A percentile compares a stretch with the other conserved stretches of the same genome.
Evolutionary conservation across 1,140 invertebrate genomes (phyloP).

Genomic region (Listronotus oregonensis): DNA sequence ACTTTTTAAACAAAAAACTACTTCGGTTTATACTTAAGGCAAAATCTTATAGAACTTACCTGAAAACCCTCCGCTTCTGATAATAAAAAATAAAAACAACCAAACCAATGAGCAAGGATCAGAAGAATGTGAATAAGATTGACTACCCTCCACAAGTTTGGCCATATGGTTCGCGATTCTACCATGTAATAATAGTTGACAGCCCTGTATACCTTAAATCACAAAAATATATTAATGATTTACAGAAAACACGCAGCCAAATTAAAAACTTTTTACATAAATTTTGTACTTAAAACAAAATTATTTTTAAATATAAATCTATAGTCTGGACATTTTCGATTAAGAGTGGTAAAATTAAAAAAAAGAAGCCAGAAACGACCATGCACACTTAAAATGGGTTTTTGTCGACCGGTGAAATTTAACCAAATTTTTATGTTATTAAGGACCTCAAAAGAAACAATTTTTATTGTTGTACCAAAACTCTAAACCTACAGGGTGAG

Average conservation of each 20-base stretch:
- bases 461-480: too few relatives aligned
- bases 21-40: neutral
- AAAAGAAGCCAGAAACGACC: too few relatives aligned
- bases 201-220: constrained; percentile 81
- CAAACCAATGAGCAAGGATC: constrained; percentile 95
- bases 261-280: neutral
- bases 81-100: constrained; percentile 94
- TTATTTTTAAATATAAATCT: too few relatives aligned
- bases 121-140: constrained; percentile 94
- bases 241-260: neutral
- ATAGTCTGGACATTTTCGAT: too few relatives aligned
- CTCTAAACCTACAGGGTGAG: too few relatives aligned
- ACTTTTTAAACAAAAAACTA: too few relatives aligned
- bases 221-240: neutral
- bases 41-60: constrained; percentile 54
- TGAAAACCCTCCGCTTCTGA: constrained; percentile 89
- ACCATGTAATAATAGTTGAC: constrained; percentile 95
- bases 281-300: neutral
- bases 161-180: constrained; percentile 92
- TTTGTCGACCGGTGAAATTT: too few relatives aligned
- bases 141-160: constrained; percentile 94
- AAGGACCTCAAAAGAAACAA: too few relatives aligned
- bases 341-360: too few relatives aligned
- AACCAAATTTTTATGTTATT: too few relatives aligned
- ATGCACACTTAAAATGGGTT: too few relatives aligned